Percentiles rank a stretch among this genome's conserved stretches.
phyloP scores from a whole-genome alignment of 2,797 vertebrate species.

The Rhinella marina region DNA sequence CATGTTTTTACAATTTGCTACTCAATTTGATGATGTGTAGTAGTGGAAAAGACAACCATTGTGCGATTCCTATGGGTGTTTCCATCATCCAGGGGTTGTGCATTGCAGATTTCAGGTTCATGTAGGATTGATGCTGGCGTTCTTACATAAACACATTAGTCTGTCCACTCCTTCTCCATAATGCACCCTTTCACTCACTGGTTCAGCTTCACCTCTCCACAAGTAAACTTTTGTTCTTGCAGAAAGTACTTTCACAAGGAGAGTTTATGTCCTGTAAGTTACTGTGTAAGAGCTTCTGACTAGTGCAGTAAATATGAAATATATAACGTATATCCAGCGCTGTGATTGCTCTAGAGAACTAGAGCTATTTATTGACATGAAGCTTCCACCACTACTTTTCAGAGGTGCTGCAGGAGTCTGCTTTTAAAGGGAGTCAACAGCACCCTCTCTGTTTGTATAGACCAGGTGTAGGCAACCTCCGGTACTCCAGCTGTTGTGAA shows the following conservation, averaged over 20 bases:
- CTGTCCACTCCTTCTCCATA: not conserved
- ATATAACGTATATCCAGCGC: not conserved
- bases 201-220: not conserved
- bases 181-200: constrained; percentile 29
- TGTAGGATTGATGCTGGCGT: not conserved
- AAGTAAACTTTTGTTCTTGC: constrained; percentile 24
- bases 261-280: not conserved
- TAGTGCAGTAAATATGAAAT: not conserved
- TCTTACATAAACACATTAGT: constrained; percentile 26
- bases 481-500: too few relatives aligned
- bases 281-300: not conserved
- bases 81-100: not conserved
- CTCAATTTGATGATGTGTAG: not conserved
- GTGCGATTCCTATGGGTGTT: not conserved
- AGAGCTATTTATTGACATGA: not conserved
- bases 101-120: not conserved
- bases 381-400: not conserved
- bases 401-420: not conserved
- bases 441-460: too few relatives aligned
- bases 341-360: not conserved
- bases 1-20: not conserved
- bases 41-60: not conserved
- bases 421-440: too few relatives aligned
- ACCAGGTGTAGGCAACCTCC: too few relatives aligned
- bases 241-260: constrained; percentile 5